Evolutionary conservation across 2,888 invertebrate genomes (phyloP).

Genomic region (Anarsia innoxiella): DNA sequence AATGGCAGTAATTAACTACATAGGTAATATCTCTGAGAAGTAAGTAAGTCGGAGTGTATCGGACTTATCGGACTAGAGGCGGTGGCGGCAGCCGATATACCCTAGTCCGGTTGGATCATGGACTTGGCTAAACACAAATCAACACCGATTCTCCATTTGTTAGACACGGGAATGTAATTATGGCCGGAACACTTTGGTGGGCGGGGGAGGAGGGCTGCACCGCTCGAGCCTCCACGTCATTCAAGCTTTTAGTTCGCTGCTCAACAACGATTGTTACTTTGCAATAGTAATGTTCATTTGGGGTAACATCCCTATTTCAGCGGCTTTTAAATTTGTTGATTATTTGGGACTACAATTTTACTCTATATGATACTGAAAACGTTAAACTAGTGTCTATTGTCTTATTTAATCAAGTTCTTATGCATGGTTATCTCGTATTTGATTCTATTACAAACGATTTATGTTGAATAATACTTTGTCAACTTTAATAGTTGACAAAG

Average conservation of each 20-base stretch:
- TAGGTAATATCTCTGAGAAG: too few relatives aligned
- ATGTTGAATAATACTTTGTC: constrained; percentile 30
- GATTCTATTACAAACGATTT: constrained; percentile 26
- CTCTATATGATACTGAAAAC: too few relatives aligned
- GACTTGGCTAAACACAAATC: constrained; percentile 73
- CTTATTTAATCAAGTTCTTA: too few relatives aligned
- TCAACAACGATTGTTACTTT: constrained; percentile 67
- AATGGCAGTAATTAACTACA: too few relatives aligned
- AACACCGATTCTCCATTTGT: constrained; percentile 78
- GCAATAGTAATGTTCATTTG: constrained; percentile 39
- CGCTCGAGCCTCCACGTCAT: constrained; percentile 49
- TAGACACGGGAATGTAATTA: constrained; percentile 78
- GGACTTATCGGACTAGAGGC: constrained; percentile 13
- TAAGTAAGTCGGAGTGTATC: too few relatives aligned
- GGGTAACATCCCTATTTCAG: constrained; percentile 34
- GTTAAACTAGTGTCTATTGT: too few relatives aligned
- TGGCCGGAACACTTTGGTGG: constrained; percentile 68
- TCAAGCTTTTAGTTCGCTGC: constrained; percentile 66
- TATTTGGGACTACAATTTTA: too few relatives aligned
- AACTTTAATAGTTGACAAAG: constrained; percentile 51
- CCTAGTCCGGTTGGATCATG: constrained; percentile 52
- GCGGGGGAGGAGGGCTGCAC: constrained; percentile 29
- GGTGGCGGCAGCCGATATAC: constrained; percentile 19
- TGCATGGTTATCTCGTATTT: constrained; percentile 17
- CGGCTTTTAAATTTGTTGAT: too few relatives aligned